These are phyloP conservation scores for Drosophila longiperda DNA, from an alignment of 2,888 invertebrate genomes.

Conservation along the genomic window DNA sequence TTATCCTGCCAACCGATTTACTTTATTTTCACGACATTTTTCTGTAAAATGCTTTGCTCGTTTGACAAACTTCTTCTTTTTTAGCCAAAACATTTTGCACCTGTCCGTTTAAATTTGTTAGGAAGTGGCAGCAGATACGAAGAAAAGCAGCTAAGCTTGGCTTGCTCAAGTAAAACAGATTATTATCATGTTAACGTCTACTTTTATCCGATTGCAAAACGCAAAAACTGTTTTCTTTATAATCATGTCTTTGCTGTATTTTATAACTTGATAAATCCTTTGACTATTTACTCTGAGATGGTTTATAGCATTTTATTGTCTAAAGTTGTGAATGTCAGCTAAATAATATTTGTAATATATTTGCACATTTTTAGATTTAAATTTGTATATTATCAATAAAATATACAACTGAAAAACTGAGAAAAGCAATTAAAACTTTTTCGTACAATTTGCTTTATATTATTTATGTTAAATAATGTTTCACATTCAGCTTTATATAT, in stretches of 20 bases:
- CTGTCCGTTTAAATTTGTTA: constrained; percentile 42
- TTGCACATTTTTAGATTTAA: not conserved
- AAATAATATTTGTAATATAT: not conserved
- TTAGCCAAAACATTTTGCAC: constrained; percentile 42
- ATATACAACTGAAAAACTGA: not conserved
- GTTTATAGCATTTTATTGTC: not conserved
- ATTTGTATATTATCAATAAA: not conserved
- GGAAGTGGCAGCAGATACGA: not conserved
- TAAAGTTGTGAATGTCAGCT: not conserved
- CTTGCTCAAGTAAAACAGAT: constrained; percentile 10
- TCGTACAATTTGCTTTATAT: not conserved
- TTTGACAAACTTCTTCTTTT: constrained; percentile 43
- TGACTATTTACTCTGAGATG: not conserved
- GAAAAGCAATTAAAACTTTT: not conserved
- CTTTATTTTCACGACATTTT: constrained; percentile 35
- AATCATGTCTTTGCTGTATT: not conserved
- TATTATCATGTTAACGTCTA: constrained; percentile 17
- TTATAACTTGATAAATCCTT: not conserved
- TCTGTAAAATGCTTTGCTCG: constrained; percentile 28
- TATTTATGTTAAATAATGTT: not conserved
- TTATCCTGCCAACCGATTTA: not conserved
- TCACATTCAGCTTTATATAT: not conserved
- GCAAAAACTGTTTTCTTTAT: not conserved
- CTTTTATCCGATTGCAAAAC: constrained; percentile 15
- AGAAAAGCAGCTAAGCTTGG: not conserved